phyloP scores from a whole-genome alignment of 2,113 vertebrate species.

The Beaufortia kweichowensis region DNA sequence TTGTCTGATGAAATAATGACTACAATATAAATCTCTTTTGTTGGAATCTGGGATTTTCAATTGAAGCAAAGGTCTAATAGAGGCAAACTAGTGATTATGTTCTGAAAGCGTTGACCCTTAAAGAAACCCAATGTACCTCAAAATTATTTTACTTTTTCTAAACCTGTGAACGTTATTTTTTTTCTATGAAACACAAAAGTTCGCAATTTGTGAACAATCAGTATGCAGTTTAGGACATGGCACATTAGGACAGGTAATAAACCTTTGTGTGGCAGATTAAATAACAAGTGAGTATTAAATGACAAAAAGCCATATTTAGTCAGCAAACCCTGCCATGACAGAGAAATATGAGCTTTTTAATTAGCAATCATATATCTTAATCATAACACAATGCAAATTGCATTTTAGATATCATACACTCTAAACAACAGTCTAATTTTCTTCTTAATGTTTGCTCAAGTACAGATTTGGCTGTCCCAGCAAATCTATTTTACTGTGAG shows the following conservation, averaged over 20 bases:
- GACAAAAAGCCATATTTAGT: slow-evolving; percentile 5
- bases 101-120: too few relatives aligned
- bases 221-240: neutral
- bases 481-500: neutral
- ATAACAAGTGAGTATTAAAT: too few relatives aligned
- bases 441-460: neutral
- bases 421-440: neutral
- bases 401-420: neutral
- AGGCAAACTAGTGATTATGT: too few relatives aligned
- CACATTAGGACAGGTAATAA: too few relatives aligned
- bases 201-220: neutral
- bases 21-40: slow-evolving; percentile 1
- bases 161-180: too few relatives aligned
- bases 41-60: neutral
- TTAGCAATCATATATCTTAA: slow-evolving; percentile 6
- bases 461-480: too few relatives aligned
- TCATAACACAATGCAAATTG: neutral
- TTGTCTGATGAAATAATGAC: neutral
- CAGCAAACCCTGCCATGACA: slow-evolving; percentile 7
- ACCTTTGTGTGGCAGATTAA: too few relatives aligned
- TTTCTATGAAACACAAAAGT: too few relatives aligned
- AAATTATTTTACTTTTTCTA: too few relatives aligned
- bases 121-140: too few relatives aligned
- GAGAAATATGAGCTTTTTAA: slow-evolving; percentile 3
- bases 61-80: neutral